Conservation (phyloP, 30 jellyfish, hydroid and myxozoan genomes). For the Nemopilema nomurai region DNA sequence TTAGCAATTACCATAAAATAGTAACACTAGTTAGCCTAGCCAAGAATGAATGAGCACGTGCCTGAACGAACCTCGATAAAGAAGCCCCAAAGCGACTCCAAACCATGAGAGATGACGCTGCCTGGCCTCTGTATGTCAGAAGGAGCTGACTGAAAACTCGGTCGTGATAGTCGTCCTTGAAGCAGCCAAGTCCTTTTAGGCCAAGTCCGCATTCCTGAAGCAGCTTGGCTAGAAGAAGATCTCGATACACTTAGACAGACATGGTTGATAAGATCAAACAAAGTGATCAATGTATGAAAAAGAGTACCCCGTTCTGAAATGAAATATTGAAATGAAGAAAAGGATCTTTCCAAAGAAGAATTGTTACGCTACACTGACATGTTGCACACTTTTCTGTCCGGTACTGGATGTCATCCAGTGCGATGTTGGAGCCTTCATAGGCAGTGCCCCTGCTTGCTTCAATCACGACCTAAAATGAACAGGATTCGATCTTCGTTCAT, state of each 20-base stretch:
- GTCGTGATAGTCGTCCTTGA: background rate
- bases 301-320: too few species aligned
- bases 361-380: too few species aligned
- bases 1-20: too few species aligned
- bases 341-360: too few species aligned
- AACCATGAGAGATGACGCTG: background rate
- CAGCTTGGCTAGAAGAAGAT: background rate
- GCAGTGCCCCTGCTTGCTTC: background rate
- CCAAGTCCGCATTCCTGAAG: constrained; percentile 2
- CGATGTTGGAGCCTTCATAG: background rate
- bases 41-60: background rate
- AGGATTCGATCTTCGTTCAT: too few species aligned
- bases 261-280: too few species aligned
- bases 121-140: background rate
- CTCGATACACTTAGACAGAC: too few species aligned
- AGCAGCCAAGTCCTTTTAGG: constrained; percentile 29
- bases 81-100: constrained; percentile 20
- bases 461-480: background rate
- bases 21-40: background rate
- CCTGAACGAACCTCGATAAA: constrained; percentile 11
- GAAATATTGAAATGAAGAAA: too few species aligned
- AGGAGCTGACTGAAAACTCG: constrained; percentile 12
- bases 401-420: constrained; percentile 1
- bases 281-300: too few species aligned
- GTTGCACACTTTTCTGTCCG: background rate